Evolutionary conservation across 2,797 vertebrate species (phyloP).

Genomic region (Rhynchonycteris naso): DNA sequence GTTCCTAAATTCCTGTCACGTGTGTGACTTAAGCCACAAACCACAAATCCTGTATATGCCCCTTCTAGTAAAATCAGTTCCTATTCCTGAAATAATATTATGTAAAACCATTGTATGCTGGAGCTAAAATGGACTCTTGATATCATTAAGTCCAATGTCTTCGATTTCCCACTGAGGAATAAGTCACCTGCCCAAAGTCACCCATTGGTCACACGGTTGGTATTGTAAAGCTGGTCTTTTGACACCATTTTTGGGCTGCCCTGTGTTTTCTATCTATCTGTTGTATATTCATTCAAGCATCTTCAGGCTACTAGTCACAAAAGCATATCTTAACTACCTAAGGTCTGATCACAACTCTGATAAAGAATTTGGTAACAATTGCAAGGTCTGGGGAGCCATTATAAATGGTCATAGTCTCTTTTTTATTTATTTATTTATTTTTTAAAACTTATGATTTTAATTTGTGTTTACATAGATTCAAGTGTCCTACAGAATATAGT

Average conservation of each 20-base stretch:
- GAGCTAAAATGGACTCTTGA: not conserved
- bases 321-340: not conserved
- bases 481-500: not conserved
- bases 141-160: not conserved
- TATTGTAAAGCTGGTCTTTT: not conserved
- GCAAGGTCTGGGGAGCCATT: not conserved
- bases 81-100: not conserved
- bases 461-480: too few species aligned
- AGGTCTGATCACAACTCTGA: not conserved
- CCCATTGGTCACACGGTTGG: not conserved
- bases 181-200: not conserved
- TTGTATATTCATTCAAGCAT: not conserved
- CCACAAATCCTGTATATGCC: not conserved
- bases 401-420: conserved; percentile 51
- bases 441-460: too few species aligned
- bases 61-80: not conserved
- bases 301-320: not conserved
- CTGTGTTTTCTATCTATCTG: not conserved
- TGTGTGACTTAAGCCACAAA: not conserved
- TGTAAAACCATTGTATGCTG: not conserved
- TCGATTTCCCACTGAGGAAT: not conserved
- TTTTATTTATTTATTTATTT: not conserved
- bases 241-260: not conserved
- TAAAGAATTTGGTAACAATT: not conserved
- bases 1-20: not conserved